phyloP scores from a whole-genome alignment of 1,140 invertebrate genomes.

The Tachypleus tridentatus region DNA sequence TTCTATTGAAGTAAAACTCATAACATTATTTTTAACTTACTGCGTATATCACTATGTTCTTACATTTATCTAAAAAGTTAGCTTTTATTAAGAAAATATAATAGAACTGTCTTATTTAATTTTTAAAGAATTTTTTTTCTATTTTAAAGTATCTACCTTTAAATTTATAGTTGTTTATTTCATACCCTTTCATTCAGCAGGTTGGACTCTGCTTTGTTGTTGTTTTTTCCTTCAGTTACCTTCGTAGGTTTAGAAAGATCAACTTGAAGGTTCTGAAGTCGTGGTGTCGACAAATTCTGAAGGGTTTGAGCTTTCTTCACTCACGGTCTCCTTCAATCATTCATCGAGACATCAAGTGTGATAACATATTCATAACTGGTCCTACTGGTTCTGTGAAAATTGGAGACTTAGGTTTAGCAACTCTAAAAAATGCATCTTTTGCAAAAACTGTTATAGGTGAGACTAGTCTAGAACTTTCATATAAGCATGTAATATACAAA shows the following conservation, averaged over 20 bases:
- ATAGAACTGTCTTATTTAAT: too few species aligned
- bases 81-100: too few species aligned
- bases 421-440: constrained; percentile 95
- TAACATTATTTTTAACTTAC: too few species aligned
- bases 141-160: constrained; percentile 6
- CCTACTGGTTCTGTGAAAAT: constrained; percentile 97
- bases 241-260: constrained; percentile 92
- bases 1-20: too few species aligned
- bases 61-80: too few species aligned
- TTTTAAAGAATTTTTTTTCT: background rate
- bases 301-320: constrained; percentile 93
- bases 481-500: too few species aligned
- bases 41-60: too few species aligned
- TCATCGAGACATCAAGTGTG: constrained; percentile 79
- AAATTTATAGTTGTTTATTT: too few species aligned
- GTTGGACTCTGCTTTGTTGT: constrained; percentile 14
- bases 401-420: constrained; percentile 94
- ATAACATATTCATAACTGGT: constrained; percentile 99
- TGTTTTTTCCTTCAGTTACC: constrained; percentile 41
- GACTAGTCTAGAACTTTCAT: constrained; percentile 12
- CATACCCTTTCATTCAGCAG: constrained; percentile 2
- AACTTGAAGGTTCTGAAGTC: constrained; percentile 96
- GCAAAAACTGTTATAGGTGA: constrained; percentile 95
- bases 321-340: constrained; percentile 94
- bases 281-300: constrained; percentile 97